phyloP scores from a whole-genome alignment of 2,113 vertebrate species.

The Pelusios castaneus region DNA sequence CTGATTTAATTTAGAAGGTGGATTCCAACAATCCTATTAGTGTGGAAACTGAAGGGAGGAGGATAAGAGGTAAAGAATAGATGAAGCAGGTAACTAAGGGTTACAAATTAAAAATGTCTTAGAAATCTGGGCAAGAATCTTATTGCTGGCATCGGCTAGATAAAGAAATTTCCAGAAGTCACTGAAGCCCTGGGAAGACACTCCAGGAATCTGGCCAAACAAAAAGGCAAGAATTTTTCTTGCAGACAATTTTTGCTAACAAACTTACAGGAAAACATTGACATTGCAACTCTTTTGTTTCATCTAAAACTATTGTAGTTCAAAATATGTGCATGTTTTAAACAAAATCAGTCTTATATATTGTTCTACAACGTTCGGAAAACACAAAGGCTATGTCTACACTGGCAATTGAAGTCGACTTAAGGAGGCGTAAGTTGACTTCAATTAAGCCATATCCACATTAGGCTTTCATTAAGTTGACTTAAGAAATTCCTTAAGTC shows the following conservation, averaged over 20 bases:
- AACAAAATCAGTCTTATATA: neutral
- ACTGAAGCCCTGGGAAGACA: slow-evolving; percentile 80
- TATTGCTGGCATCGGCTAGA: slow-evolving; percentile 77
- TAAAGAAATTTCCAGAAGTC: slow-evolving; percentile 81
- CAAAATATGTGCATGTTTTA: neutral
- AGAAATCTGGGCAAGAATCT: slow-evolving; percentile 83
- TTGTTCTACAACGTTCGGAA: neutral
- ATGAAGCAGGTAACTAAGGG: slow-evolving; percentile 86
- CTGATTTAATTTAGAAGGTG: slow-evolving; percentile 72
- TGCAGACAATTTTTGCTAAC: neutral
- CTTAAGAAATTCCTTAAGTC: too few species aligned
- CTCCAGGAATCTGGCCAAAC: slow-evolving; percentile 78
- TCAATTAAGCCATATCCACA: too few species aligned
- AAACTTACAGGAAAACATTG: neutral
- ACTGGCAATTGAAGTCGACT: too few species aligned
- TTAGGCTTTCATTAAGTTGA: too few species aligned
- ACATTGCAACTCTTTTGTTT: neutral
- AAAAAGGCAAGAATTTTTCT: slow-evolving; percentile 75
- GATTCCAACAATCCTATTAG: slow-evolving; percentile 67
- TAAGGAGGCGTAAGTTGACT: too few species aligned
- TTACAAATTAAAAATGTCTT: slow-evolving; percentile 86
- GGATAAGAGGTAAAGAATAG: slow-evolving; percentile 67
- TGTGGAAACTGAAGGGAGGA: slow-evolving; percentile 36
- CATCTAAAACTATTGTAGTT: neutral
- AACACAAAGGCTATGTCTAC: too few species aligned